Conservation (phyloP, 2,113 vertebrate genomes). For the Neomonachus schauinslandi region DNA sequence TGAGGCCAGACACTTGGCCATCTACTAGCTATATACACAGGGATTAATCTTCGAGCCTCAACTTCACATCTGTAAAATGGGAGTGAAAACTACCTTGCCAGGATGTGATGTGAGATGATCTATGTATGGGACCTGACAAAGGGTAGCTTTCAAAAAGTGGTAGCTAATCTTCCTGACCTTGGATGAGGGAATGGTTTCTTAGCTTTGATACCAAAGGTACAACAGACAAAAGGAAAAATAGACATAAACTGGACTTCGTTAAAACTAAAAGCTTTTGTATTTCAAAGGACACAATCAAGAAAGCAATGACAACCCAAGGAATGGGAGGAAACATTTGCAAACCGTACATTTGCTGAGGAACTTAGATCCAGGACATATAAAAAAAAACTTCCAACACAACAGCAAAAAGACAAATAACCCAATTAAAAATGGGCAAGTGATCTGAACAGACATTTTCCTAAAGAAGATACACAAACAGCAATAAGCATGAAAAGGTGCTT, state of each 20-base stretch:
- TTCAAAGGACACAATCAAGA: background rate
- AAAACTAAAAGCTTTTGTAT: slow-evolving; percentile 29
- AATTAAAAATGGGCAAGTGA: background rate
- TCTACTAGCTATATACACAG: background rate
- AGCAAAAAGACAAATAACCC: background rate
- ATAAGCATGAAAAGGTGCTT: background rate
- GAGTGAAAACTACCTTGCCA: background rate
- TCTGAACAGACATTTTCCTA: background rate
- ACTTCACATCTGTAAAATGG: background rate
- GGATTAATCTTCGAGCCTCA: background rate
- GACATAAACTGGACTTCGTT: background rate
- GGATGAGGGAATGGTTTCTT: background rate
- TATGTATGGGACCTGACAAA: background rate
- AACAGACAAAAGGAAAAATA: background rate
- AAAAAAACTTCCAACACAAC: background rate
- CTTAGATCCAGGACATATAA: background rate
- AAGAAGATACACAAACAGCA: background rate
- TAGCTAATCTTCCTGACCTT: background rate
- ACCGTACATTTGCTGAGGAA: background rate
- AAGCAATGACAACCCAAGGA: background rate
- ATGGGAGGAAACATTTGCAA: background rate
- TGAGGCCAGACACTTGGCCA: background rate
- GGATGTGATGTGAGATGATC: background rate
- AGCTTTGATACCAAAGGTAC: background rate
- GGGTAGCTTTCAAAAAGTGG: background rate